Conservation (phyloP, 2,113 vertebrate species). For the Phrynosoma platyrhinos region DNA sequence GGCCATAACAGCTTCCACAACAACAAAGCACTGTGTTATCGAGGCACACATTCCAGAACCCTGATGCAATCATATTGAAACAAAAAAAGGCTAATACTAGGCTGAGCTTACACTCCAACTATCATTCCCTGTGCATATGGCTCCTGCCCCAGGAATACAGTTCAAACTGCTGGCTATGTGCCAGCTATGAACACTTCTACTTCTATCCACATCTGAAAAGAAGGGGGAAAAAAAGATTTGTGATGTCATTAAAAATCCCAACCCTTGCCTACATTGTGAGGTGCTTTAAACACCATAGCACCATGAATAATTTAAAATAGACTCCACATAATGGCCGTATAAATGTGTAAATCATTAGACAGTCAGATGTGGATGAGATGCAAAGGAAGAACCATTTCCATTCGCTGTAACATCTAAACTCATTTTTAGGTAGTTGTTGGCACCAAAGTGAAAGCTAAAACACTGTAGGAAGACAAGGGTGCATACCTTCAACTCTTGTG, state of each 20-base stretch:
- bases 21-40: too few species aligned
- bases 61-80: too few species aligned
- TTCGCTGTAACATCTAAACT: background rate
- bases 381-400: background rate
- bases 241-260: background rate
- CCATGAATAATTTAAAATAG: background rate
- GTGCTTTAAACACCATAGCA: background rate
- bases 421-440: too few species aligned
- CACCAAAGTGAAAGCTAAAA: too few species aligned
- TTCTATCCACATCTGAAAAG: too few species aligned
- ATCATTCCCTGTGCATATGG: background rate
- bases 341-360: conserved; percentile 10
- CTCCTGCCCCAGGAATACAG: background rate
- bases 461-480: too few species aligned
- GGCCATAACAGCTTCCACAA: too few species aligned
- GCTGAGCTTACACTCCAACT: background rate
- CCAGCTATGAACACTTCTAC: too few species aligned
- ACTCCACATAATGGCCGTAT: background rate
- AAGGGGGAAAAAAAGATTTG: background rate
- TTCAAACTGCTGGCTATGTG: background rate
- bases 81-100: background rate
- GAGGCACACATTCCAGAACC: background rate
- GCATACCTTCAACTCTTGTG: too few species aligned
- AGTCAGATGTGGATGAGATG: background rate
- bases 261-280: background rate